Conservation (phyloP, 2,797 vertebrate species). For the Pangasius djambal region DNA sequence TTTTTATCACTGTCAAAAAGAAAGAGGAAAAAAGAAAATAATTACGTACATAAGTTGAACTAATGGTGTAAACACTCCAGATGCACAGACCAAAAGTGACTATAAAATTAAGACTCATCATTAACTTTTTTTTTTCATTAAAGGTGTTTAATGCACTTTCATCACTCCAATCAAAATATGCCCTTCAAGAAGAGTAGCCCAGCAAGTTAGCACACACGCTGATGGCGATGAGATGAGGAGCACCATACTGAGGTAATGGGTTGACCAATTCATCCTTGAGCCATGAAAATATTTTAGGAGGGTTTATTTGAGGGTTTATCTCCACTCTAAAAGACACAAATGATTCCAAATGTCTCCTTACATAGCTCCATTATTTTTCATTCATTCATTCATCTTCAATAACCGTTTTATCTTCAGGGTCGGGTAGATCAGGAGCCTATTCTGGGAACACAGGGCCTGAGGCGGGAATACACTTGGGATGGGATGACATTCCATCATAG, state of each 20-base stretch:
- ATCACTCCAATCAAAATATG: neutral
- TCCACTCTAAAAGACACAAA: neutral
- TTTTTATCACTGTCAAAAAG: neutral
- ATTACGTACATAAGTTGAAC: neutral
- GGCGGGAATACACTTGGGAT: neutral
- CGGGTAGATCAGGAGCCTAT: neutral
- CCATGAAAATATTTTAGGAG: neutral
- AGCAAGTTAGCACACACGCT: neutral
- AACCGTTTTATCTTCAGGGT: neutral
- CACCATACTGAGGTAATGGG: neutral
- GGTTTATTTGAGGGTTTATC: neutral
- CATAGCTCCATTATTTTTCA: neutral
- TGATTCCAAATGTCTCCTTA: neutral
- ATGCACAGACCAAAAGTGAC: neutral
- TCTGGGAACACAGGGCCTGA: neutral
- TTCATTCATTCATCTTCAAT: neutral
- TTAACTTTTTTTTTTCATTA: neutral
- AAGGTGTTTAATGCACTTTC: constrained; percentile 11
- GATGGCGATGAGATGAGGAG: neutral
- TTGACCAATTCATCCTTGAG: neutral
- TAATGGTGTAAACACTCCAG: neutral
- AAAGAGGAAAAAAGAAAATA: neutral
- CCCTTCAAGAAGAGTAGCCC: neutral
- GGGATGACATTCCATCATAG: neutral
- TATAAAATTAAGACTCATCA: neutral